Evolutionary conservation across 2,797 vertebrate genomes (phyloP), one percentile per base, ranked within the genome.

Genomic region (Thamnophis elegans): DNA sequence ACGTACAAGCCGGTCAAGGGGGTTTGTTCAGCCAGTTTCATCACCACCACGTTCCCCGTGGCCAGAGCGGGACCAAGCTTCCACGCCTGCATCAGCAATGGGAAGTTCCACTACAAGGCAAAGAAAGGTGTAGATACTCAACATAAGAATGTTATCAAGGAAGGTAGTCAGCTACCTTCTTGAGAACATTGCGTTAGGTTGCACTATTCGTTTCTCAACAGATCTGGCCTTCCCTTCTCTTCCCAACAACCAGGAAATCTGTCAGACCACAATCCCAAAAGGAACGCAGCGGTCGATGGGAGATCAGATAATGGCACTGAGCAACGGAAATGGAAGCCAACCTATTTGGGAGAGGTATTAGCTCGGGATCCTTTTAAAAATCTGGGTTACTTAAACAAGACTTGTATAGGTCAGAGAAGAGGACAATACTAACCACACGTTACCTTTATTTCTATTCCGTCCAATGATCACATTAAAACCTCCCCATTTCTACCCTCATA

Each of bases 11-110:
- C 99, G 0, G 98, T 99, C 95, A 99, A 98, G 0, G 99, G 99
- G 0, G 99, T 99, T 97, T 99, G 99, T 95, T 99, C 99, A 0
- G 99, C 99, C 53, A 99, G 98, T 59, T 99, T 99, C 99, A 99
- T 99, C 96, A 99, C 99, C 58, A 99, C 98, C 13, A 99, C 99
- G 0, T 99, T 99, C 8, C 99, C 99, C 0, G 99, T 99, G 0
- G 99, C 99, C 93, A 99, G 95, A 47, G 99, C 99, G 0, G 99
- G 99, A 7, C 98, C 99, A 4, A 99, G 97, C 73, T 99, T 99
- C 99, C 99, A 99, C 0, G 99, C 98, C 91, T 98, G 98, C 99
- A 99, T 99, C 97, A 99, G 55, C 85, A 99, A 97, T 0, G 99
- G 99, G 96, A 99, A 99, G 96, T 99, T 99, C 99, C 99, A 99